phyloP scores from a whole-genome alignment of 2,797 vertebrate species.

The Hyperoplus immaculatus region DNA sequence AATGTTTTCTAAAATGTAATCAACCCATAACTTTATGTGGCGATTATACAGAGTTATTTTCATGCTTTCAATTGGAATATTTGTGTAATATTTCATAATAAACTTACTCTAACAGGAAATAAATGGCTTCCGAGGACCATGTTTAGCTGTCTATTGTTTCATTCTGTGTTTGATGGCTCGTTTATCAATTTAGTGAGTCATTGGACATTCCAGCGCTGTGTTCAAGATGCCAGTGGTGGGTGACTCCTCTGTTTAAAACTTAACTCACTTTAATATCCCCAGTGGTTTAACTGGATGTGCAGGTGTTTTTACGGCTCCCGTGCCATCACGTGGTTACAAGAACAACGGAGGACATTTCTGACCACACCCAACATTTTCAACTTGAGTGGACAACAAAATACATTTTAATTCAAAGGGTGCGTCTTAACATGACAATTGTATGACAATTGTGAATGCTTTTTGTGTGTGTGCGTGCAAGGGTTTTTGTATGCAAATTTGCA shows the following conservation, averaged over 20 bases:
- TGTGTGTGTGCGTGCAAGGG: not conserved
- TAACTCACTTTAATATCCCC: not conserved
- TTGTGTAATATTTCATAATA: not conserved
- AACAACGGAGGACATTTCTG: not conserved
- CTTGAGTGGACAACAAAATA: too few relatives aligned
- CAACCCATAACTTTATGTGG: not conserved
- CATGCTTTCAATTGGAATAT: not conserved
- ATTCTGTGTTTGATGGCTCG: not conserved
- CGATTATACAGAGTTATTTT: not conserved
- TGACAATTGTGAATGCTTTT: not conserved
- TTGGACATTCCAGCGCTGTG: not conserved
- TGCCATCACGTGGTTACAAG: not conserved
- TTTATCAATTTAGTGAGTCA: not conserved
- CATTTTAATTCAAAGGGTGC: not conserved
- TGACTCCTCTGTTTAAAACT: not conserved
- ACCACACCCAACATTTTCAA: not conserved
- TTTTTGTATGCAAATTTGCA: slow-evolving; percentile 8
- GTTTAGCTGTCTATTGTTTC: not conserved
- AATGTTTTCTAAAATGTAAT: too few relatives aligned
- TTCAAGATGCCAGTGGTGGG: not conserved
- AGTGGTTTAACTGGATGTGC: not conserved
- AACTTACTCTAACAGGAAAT: not conserved
- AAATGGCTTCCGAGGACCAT: not conserved
- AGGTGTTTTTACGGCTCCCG: not conserved
- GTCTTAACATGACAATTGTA: not conserved